Conservation (phyloP, 2,113 vertebrate species). For the Callorhinus ursinus region DNA sequence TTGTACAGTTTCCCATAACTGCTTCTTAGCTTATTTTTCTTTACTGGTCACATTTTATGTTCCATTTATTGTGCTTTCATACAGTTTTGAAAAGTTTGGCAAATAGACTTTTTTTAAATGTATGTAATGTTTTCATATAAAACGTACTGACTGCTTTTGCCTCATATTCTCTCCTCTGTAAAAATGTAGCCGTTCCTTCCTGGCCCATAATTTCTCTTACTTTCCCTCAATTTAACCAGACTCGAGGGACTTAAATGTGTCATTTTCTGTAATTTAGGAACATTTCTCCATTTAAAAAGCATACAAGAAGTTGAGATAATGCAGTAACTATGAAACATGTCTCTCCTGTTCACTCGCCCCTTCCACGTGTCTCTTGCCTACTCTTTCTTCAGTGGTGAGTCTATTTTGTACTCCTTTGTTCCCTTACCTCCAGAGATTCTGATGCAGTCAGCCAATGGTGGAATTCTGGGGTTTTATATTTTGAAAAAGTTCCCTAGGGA, state of each 20-base stretch:
- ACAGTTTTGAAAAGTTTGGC: not conserved
- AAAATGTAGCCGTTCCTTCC: not conserved
- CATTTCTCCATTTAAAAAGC: not conserved
- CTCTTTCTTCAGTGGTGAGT: not conserved
- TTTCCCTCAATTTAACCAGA: not conserved
- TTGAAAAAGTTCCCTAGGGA: not conserved
- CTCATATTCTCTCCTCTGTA: not conserved
- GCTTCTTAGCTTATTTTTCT: slow-evolving; percentile 20
- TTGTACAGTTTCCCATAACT: not conserved
- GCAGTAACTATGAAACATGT: not conserved
- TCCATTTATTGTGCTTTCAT: slow-evolving; percentile 6
- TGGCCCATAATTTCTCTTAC: not conserved
- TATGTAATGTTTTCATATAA: not conserved
- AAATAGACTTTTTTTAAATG: not conserved
- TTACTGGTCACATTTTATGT: slow-evolving; percentile 56
- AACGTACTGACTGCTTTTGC: not conserved
- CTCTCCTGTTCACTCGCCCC: not conserved
- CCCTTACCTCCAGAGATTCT: not conserved
- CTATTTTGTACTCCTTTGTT: not conserved
- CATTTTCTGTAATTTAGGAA: slow-evolving; percentile 37
- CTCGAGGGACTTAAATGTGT: not conserved
- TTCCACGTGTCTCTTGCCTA: not conserved
- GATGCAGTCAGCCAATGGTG: not conserved
- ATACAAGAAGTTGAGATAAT: not conserved
- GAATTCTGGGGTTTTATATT: slow-evolving; percentile 36